A percentile compares a stretch with the other conserved stretches of the same genome.
Conservation (phyloP, 2,797 vertebrate genomes). For the Psittacula echo region DNA sequence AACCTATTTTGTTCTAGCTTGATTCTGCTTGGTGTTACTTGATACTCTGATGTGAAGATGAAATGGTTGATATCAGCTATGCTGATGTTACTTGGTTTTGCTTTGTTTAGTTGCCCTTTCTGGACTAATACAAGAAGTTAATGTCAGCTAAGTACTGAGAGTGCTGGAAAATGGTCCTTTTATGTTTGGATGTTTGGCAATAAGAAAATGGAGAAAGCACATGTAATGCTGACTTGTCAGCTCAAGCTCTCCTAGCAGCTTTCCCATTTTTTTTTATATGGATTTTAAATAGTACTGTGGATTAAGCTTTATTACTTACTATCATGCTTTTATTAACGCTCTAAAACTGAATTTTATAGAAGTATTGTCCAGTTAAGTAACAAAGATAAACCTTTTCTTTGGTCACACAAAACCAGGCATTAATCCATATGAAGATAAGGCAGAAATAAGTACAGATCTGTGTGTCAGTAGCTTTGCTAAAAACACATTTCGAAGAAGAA, state of each 20-base stretch:
- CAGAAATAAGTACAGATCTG: background rate
- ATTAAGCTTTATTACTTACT: slow-evolving; percentile 46
- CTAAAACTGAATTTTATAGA: slow-evolving; percentile 33
- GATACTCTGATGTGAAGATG: background rate
- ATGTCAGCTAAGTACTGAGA: background rate
- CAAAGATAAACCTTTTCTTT: slow-evolving; percentile 25
- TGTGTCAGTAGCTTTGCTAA: background rate
- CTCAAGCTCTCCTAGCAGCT: background rate
- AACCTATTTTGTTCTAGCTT: background rate
- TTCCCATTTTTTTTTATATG: background rate
- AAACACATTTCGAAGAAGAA: background rate
- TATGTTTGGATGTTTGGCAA: background rate
- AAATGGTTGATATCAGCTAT: background rate
- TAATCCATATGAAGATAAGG: background rate
- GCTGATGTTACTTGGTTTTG: background rate
- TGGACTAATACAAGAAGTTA: background rate
- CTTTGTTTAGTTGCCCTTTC: background rate
- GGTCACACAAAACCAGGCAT: background rate
- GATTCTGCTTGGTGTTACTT: background rate
- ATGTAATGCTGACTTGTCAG: background rate
- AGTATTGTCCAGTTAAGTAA: slow-evolving; percentile 11
- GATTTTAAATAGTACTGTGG: background rate
- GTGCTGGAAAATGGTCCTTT: background rate
- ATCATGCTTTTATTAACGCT: slow-evolving; percentile 16
- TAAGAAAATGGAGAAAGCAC: background rate